Percentiles rank a stretch among this genome's conserved stretches.
These are phyloP conservation scores for Buceros bicornis DNA, from an alignment of 2,797 vertebrate genomes.

Conservation along the genomic window DNA sequence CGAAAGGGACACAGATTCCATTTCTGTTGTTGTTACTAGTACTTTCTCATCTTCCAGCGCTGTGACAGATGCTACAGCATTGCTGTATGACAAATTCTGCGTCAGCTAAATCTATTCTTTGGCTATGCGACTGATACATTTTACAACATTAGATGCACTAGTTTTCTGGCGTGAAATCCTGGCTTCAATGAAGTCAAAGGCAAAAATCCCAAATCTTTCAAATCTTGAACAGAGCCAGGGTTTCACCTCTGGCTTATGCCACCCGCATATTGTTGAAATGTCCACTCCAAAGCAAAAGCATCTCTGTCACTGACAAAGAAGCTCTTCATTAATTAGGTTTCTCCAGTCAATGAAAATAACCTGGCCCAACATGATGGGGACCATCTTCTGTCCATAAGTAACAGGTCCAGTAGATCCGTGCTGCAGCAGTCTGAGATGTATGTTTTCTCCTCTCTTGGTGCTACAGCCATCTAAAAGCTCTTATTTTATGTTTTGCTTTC, in stretches of 20 bases:
- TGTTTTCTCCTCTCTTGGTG: background rate
- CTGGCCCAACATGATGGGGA: background rate
- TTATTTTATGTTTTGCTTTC: conserved; percentile 7
- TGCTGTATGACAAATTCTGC: conserved; percentile 14
- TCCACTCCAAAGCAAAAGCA: background rate
- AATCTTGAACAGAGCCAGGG: background rate
- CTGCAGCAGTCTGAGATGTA: background rate
- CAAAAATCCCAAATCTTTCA: background rate
- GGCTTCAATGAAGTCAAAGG: background rate
- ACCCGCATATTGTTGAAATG: background rate
- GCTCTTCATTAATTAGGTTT: background rate
- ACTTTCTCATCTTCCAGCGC: conserved; percentile 13
- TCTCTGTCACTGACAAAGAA: background rate
- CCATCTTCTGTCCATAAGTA: background rate
- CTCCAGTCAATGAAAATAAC: background rate
- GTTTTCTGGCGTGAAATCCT: conserved; percentile 5
- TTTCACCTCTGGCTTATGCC: background rate
- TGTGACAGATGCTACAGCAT: conserved; percentile 21
- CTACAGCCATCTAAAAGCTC: background rate
- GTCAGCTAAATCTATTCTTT: conserved; percentile 30
- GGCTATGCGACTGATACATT: background rate
- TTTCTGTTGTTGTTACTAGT: conserved; percentile 48
- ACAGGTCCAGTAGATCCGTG: background rate
- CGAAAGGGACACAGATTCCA: conserved; percentile 30
- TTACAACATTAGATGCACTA: background rate